phyloP scores from a whole-genome alignment of 1,140 invertebrate species.

The Apocrypta bakeri region DNA sequence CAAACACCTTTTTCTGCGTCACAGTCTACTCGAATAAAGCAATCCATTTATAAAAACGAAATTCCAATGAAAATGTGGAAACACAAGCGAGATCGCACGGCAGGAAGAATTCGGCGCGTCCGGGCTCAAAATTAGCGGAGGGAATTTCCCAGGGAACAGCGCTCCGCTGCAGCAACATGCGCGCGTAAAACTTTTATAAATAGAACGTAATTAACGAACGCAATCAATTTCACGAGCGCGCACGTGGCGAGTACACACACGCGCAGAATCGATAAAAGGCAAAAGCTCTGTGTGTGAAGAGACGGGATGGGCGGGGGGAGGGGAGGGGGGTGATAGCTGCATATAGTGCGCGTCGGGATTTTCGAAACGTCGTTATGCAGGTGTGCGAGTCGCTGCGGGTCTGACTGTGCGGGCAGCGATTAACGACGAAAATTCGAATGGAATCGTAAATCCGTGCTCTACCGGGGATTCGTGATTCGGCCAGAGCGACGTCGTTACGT shows the following conservation, averaged over 20 bases:
- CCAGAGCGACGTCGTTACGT: neutral
- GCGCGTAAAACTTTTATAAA: constrained; percentile 52
- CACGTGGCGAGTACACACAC: neutral
- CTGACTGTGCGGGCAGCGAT: constrained; percentile 9
- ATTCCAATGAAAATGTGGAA: neutral
- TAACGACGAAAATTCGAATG: constrained; percentile 40
- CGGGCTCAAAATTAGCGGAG: constrained; percentile 27
- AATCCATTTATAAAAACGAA: neutral
- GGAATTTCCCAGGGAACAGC: neutral
- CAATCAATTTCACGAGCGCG: constrained; percentile 50
- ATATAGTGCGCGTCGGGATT: constrained; percentile 10
- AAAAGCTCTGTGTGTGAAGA: neutral
- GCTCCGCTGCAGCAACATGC: neutral
- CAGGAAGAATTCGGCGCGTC: constrained; percentile 12
- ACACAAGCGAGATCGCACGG: neutral
- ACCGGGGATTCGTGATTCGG: neutral
- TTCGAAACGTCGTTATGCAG: constrained; percentile 38
- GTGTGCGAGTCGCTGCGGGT: neutral
- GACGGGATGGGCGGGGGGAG: too few species aligned
- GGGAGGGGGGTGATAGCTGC: too few species aligned
- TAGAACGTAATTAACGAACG: constrained; percentile 53
- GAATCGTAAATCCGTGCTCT: constrained; percentile 31
- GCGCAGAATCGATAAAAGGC: constrained; percentile 46
- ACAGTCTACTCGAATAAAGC: neutral
- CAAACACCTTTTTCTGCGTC: neutral